Conservation (phyloP, 2,888 invertebrate genomes). For the Pachycephus smyrnensis region DNA sequence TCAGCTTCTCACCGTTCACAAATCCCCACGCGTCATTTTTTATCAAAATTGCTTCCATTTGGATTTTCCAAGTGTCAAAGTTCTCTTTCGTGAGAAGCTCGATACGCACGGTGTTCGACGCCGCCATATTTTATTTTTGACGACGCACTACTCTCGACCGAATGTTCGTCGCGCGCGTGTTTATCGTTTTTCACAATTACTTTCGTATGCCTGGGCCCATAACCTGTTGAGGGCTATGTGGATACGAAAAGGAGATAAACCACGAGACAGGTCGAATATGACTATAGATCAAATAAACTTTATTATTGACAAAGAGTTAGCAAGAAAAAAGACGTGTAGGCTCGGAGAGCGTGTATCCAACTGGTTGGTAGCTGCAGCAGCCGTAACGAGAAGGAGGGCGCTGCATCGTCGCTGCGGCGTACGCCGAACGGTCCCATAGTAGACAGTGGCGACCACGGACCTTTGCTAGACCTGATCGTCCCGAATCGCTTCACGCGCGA, state of each 20-base stretch:
- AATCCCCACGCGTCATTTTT: slow-evolving; percentile 13
- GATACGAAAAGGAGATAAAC: too few species aligned
- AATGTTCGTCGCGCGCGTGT: neutral
- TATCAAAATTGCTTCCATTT: slow-evolving; percentile 2
- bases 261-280: too few species aligned
- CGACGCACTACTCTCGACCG: too few species aligned
- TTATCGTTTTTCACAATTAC: neutral
- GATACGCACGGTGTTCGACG: slow-evolving; percentile 12
- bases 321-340: too few species aligned
- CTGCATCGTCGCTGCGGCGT: too few species aligned
- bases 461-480: too few species aligned
- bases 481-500: neutral
- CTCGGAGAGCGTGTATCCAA: too few species aligned
- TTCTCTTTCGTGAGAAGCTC: neutral
- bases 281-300: too few species aligned
- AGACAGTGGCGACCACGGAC: neutral
- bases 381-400: too few species aligned
- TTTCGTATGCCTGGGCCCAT: neutral
- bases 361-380: too few species aligned
- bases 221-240: neutral
- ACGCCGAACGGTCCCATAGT: neutral
- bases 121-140: slow-evolving; percentile 3
- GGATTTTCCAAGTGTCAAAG: slow-evolving; percentile 2
- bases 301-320: too few species aligned
- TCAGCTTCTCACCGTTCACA: slow-evolving; percentile 8